These are phyloP conservation scores for Myripristis murdjan DNA, from an alignment of 2,797 vertebrate genomes.

Conservation along the genomic window DNA sequence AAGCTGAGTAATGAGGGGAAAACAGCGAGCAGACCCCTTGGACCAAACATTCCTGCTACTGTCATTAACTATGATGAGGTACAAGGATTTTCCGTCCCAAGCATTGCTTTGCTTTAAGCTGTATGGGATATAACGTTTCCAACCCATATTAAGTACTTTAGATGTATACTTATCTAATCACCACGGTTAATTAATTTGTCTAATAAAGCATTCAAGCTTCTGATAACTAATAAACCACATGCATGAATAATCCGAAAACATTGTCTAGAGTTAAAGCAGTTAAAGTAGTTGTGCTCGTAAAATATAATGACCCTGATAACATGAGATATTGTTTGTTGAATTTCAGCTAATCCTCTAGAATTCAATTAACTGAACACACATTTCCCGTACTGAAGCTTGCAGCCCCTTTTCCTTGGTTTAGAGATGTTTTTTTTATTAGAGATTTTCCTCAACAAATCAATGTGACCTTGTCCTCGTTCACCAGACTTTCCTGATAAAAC, in stretches of 20 bases:
- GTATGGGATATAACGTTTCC: conserved; percentile 40
- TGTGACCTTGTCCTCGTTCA: background rate
- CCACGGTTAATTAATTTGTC: conserved; percentile 36
- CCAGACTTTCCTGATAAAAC: background rate
- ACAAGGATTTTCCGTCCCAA: conserved; percentile 73
- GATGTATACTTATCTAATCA: conserved; percentile 33
- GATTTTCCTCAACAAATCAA: conserved; percentile 11
- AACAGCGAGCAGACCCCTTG: conserved; percentile 83
- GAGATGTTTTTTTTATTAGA: conserved; percentile 10
- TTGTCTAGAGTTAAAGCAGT: background rate
- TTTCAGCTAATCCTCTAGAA: background rate
- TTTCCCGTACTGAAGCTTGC: conserved; percentile 34
- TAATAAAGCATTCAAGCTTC: conserved; percentile 57
- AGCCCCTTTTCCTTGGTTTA: conserved; percentile 13
- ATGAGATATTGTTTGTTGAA: conserved; percentile 3
- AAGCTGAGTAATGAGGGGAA: conserved; percentile 84
- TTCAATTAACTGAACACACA: background rate
- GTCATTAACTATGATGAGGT: conserved; percentile 89
- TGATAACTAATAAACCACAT: conserved; percentile 62
- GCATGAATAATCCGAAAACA: conserved; percentile 48
- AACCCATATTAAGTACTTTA: conserved; percentile 23
- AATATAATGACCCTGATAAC: conserved; percentile 8
- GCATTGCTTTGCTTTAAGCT: conserved; percentile 74
- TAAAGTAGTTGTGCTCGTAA: conserved; percentile 10
- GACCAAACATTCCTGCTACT: conserved; percentile 86